Conservation (phyloP, 2,113 vertebrate species). For the Zootoca vivipara region DNA sequence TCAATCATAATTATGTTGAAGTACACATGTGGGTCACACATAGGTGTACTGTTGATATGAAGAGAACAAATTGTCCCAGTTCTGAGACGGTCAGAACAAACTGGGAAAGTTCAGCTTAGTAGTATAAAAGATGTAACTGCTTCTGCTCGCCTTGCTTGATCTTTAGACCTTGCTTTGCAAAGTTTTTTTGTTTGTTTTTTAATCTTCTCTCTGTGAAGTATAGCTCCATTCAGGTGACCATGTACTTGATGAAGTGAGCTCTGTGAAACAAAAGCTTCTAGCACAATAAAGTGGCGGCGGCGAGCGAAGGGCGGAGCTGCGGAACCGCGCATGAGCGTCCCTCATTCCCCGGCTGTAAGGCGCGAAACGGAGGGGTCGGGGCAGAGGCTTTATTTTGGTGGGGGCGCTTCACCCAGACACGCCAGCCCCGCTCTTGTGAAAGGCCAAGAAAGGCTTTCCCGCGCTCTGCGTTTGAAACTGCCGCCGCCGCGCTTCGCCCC, state of each 20-base stretch:
- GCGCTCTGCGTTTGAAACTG: background rate
- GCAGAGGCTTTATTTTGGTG: background rate
- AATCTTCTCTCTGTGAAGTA: background rate
- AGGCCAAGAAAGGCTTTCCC: background rate
- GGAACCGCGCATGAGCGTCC: slow-evolving; percentile 6
- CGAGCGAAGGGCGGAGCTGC: background rate
- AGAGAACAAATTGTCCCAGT: background rate
- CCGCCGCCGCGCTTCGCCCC: background rate
- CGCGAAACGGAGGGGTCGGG: background rate
- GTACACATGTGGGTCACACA: background rate
- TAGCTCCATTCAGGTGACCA: background rate
- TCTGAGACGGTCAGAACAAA: background rate
- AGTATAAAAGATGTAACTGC: background rate
- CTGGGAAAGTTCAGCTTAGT: background rate
- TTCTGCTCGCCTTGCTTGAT: background rate
- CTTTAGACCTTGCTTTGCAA: background rate
- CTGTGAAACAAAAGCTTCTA: background rate
- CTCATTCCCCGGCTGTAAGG: background rate
- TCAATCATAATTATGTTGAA: background rate
- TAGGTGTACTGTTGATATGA: background rate
- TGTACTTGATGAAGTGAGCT: background rate
- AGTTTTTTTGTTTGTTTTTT: background rate
- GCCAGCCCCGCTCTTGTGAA: background rate
- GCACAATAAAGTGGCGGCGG: background rate
- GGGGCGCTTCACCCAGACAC: background rate